Base-by-base conservation (phyloP, 1,140 invertebrate species). In the Oryzaephilus surinamensis region DNA sequence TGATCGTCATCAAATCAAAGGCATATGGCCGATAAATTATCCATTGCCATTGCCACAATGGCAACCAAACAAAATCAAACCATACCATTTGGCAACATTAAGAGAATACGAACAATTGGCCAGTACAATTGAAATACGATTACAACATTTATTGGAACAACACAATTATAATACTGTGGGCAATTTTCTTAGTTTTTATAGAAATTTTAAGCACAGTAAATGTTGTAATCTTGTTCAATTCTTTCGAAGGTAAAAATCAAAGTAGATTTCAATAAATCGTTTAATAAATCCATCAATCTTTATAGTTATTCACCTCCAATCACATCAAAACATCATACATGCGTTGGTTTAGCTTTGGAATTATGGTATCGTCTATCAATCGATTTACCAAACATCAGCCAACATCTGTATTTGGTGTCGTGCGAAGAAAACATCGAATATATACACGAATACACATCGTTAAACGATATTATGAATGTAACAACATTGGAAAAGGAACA, bases 101-200 rank as follows among this genome's bases (percentile, higher is more conserved):
- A 73, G 76, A 64, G 69, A 78, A 43, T 91, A 88, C 66, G 82
- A 88, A 69, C 73, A 82, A 54, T 70, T 90, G 51, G 80, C 79
- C 48, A 71, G 76, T 17, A 70, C 71, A 42, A 76, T 88, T 58
- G 84, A 90, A 65, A 67, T 76, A 35, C 70, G 77, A 49, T 72
- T 88, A 41, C 81, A 84, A 56, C 74, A 74, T 33, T 70, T 91
- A 52, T 67, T 87, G 50, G 76, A 79, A 49, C 76, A 77, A 50
- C 72, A 88, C 66, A 82, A 77, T 62, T 94, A 93, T 61, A 84
- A 91, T 64, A 90, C 84, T 20, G 74, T 90, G 45, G 79, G 78
- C 56, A 87, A 89, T 57, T 88, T 90, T 61, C 61, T 88, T 45
- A 77, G 78, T 51, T 79, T 92, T 48, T 84, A 83, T 61, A 70